These are phyloP conservation scores for Raja brachyura DNA, from an alignment of 2,113 vertebrate genomes.

Conservation along the genomic window DNA sequence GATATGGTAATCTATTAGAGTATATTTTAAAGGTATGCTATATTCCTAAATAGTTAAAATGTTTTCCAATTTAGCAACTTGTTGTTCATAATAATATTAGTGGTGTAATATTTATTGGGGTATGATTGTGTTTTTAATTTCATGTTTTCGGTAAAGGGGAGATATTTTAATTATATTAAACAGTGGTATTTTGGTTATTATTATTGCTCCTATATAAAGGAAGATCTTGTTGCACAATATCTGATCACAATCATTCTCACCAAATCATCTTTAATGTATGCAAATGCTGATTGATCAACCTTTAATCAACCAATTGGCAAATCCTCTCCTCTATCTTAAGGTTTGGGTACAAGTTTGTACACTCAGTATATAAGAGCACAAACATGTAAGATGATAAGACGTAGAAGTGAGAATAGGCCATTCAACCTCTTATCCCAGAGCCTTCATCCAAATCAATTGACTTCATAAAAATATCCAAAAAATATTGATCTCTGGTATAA, in stretches of 20 bases:
- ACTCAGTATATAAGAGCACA: background rate
- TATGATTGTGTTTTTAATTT: background rate
- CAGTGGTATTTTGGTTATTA: background rate
- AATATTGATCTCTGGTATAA: too few species aligned
- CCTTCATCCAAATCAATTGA: too few species aligned
- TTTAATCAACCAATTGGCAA: background rate
- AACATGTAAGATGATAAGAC: too few species aligned
- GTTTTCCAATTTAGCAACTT: background rate
- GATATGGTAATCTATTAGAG: background rate
- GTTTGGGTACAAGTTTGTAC: background rate
- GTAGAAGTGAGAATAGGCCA: too few species aligned
- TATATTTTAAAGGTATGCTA: background rate
- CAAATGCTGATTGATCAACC: background rate
- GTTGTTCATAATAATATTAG: background rate
- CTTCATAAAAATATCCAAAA: too few species aligned
- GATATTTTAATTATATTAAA: background rate
- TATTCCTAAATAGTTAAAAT: background rate
- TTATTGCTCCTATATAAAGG: background rate
- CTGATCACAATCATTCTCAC: background rate
- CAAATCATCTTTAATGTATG: background rate
- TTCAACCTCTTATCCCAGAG: too few species aligned
- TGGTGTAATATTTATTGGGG: background rate
- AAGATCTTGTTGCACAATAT: background rate
- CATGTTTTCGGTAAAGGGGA: background rate
- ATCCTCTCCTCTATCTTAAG: background rate